Base-by-base conservation (phyloP, 2,797 vertebrate species). In the Gephyroberyx darwinii region DNA sequence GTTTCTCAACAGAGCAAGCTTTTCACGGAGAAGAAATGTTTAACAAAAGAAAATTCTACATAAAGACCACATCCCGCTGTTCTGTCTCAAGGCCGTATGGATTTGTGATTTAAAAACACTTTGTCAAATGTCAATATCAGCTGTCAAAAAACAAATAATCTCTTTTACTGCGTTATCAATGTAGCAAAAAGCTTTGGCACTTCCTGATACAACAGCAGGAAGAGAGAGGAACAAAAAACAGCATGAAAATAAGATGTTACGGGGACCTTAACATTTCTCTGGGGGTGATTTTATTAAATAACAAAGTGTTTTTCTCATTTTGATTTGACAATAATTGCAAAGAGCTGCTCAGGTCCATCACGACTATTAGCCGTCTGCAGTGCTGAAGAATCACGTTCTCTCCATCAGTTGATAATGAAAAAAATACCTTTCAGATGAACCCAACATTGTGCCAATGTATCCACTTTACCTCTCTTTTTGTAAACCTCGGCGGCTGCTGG, bases 11-110 rank as follows among this genome's bases (percentile, higher is more conserved):
- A 77, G 78, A 73, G 35, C 8, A 48, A 71, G 16, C 48, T 63
- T 65, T 66, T 51, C 37, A 59, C 55, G 69, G 12, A 64, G 69
- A 74, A 74, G 68, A 82, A 82, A 84, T 74, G 81, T 86, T 86
- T 78, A 81, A 87, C 74, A 76, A 85, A 82, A 83, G 68, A 26
- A 87, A 87, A 86, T 84, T 66, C 64, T 77, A 87, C 19, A 30
- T 57, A 86, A 86, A 88, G 78, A 88, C 83, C 77, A 79, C 20
- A 1, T 74, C 75, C 62, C 70, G 58, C 78, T 76, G 60, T 84
- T 72, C 78, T 79, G 81, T 72, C 81, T 73, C 39, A 59, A 71
- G 72, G 77, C 75, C 63, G 71, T 45, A 4, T 6, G 48, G 39
- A 80, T 78, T n/a, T 71, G 3, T 30, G 35, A 65, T 60, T 75